phyloP scores from a whole-genome alignment of 1,140 invertebrate species.

The Bombus picipes region DNA sequence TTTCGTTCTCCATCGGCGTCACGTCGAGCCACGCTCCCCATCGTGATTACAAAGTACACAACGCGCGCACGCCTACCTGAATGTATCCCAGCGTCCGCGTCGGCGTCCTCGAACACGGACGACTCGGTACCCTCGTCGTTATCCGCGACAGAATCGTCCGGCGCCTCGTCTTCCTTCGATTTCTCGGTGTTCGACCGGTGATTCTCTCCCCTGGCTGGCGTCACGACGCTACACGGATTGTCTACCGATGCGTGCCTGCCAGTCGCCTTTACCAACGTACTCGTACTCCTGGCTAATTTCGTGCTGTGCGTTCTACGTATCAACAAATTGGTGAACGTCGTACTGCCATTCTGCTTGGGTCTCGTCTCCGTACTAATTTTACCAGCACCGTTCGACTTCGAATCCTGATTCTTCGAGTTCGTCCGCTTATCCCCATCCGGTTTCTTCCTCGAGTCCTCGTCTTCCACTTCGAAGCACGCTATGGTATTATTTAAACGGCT shows the following conservation, averaged over 20 bases:
- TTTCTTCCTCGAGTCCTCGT: constrained; percentile 56
- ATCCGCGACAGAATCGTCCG: constrained; percentile 58
- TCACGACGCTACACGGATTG: constrained; percentile 35
- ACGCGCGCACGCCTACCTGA: constrained; percentile 45
- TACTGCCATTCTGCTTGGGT: constrained; percentile 55
- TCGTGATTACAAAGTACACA: neutral
- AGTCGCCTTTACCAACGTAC: constrained; percentile 71
- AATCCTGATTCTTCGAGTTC: constrained; percentile 1
- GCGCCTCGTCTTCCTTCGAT: constrained; percentile 53
- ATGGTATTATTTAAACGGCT: constrained; percentile 73
- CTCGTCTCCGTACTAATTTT: constrained; percentile 40
- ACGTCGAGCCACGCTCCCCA: neutral
- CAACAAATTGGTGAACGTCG: constrained; percentile 76
- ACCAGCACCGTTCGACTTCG: constrained; percentile 34
- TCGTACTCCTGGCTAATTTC: constrained; percentile 86
- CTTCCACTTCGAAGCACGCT: constrained; percentile 67
- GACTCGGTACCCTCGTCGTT: constrained; percentile 69
- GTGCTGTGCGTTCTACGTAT: constrained; percentile 88
- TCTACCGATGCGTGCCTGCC: constrained; percentile 65
- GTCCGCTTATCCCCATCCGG: constrained; percentile 35
- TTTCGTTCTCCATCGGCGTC: neutral
- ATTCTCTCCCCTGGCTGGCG: constrained; percentile 52
- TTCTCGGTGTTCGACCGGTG: constrained; percentile 36
- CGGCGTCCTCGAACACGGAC: constrained; percentile 75
- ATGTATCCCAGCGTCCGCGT: constrained; percentile 82